A percentile compares a stretch with the other conserved stretches of the same genome.
These are phyloP conservation scores for Myotis yumanensis DNA, from an alignment of 2,113 vertebrate genomes.

Conservation along the genomic window DNA sequence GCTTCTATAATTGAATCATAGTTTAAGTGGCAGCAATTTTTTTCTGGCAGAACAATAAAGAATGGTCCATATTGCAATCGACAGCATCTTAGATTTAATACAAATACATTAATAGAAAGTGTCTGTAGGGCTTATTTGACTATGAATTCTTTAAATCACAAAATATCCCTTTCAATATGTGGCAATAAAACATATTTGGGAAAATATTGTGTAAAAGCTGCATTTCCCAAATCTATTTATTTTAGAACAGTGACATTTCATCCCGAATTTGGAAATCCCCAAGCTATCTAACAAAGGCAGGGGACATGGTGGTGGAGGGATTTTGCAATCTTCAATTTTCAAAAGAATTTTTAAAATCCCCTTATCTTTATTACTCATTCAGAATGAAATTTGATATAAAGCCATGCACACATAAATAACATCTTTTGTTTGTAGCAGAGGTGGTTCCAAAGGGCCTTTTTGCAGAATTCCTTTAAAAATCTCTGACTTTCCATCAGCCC, in stretches of 20 bases:
- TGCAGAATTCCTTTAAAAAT: neutral
- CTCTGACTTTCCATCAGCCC: neutral
- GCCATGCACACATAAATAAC: neutral
- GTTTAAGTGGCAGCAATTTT: neutral
- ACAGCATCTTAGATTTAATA: neutral
- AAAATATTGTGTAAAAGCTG: neutral
- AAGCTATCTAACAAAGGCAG: neutral
- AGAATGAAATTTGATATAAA: neutral
- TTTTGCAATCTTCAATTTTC: neutral
- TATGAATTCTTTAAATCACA: neutral
- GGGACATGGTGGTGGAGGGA: neutral
- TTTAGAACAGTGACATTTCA: slow-evolving; percentile 1
- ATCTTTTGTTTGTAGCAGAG: neutral
- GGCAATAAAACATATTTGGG: neutral
- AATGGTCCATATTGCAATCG: neutral
- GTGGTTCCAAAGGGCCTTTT: neutral
- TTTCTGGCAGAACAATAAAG: neutral
- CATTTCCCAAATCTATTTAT: slow-evolving; percentile 43
- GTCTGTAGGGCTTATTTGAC: neutral
- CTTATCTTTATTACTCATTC: neutral
- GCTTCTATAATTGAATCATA: neutral
- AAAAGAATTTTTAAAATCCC: neutral
- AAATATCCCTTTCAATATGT: slow-evolving; percentile 9
- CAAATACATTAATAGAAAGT: neutral
- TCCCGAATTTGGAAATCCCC: slow-evolving; percentile 49